Percentiles rank a stretch among this genome's conserved stretches.
phyloP scores from a whole-genome alignment of 1,140 invertebrate species.

The Anoplophora glabripennis region DNA sequence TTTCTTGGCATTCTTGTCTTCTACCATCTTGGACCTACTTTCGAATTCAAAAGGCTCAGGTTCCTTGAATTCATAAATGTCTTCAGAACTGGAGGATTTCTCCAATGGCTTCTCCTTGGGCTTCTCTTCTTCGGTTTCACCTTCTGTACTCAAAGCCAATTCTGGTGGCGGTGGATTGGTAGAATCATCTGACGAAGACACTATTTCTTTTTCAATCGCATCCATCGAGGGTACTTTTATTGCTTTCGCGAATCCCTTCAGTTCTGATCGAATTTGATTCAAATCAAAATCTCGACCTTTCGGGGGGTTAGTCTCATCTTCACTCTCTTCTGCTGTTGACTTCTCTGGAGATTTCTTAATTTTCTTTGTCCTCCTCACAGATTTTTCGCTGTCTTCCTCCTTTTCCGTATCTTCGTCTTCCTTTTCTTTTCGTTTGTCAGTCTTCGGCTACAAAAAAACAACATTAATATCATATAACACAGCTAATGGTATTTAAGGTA shows the following conservation, averaged over 20 bases:
- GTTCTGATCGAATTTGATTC: slow-evolving; percentile 77
- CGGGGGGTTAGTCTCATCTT: slow-evolving; percentile 37
- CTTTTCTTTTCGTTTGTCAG: slow-evolving; percentile 44
- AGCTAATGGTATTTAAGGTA: not conserved
- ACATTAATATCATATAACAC: not conserved
- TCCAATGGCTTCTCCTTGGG: slow-evolving; percentile 36
- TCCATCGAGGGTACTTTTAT: slow-evolving; percentile 50
- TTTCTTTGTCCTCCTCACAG: slow-evolving; percentile 34
- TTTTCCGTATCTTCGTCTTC: slow-evolving; percentile 47
- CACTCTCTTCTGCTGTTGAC: slow-evolving; percentile 41
- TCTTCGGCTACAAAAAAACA: slow-evolving; percentile 24
- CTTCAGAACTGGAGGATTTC: slow-evolving; percentile 54
- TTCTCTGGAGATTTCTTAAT: slow-evolving; percentile 38
- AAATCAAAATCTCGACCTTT: slow-evolving; percentile 76
- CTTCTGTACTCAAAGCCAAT: slow-evolving; percentile 34
- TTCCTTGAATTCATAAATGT: slow-evolving; percentile 87
- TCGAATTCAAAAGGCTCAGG: slow-evolving; percentile 83
- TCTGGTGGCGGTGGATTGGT: slow-evolving; percentile 40
- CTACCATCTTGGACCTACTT: slow-evolving; percentile 53
- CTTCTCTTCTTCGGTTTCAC: slow-evolving; percentile 27
- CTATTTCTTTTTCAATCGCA: slow-evolving; percentile 44
- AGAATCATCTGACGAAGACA: slow-evolving; percentile 45
- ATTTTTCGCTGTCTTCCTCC: slow-evolving; percentile 43
- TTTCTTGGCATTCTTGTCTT: slow-evolving; percentile 57
- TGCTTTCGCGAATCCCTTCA: slow-evolving; percentile 73